Evolutionary conservation across 2,797 vertebrate species (phyloP).

Genomic region (Antennarius maculatus): DNA sequence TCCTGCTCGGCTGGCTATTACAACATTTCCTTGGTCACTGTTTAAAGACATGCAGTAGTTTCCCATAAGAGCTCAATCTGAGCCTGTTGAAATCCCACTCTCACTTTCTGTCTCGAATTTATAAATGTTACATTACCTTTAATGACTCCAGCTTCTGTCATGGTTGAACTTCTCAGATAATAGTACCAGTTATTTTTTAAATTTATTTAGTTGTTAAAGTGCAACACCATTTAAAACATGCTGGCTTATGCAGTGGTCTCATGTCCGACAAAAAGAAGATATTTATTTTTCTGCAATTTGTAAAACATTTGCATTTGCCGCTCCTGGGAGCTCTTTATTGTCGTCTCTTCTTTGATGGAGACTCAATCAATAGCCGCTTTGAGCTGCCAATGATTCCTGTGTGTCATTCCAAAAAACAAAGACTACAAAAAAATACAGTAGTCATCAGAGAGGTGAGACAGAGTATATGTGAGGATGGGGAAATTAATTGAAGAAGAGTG

Average conservation of each 20-base stretch:
- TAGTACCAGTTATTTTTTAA: constrained; percentile 65
- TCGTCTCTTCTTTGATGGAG: constrained; percentile 86
- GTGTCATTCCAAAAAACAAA: constrained; percentile 67
- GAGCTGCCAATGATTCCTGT: constrained; percentile 76
- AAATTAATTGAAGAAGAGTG: constrained; percentile 22
- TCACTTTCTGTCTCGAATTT: constrained; percentile 17
- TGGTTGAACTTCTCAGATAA: constrained; percentile 26
- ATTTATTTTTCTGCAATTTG: constrained; percentile 97
- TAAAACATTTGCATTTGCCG: constrained; percentile 91
- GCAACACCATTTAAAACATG: constrained; percentile 85
- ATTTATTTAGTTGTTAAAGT: constrained; percentile 75
- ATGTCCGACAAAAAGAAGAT: constrained; percentile 88
- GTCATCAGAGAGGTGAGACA: constrained; percentile 26
- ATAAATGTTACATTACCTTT: constrained; percentile 8
- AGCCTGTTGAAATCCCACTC: constrained; percentile 43
- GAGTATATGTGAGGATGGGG: constrained; percentile 26
- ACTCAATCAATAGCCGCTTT: constrained; percentile 88
- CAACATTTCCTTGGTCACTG: constrained; percentile 60
- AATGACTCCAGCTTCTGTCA: background rate
- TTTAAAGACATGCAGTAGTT: constrained; percentile 57
- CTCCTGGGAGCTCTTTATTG: constrained; percentile 85
- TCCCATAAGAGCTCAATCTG: constrained; percentile 41
- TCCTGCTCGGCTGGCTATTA: constrained; percentile 61
- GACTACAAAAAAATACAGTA: constrained; percentile 47
- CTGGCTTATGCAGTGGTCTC: constrained; percentile 88